Evolutionary conservation across 2,797 vertebrate species (phyloP).

Genomic region (Liparis tanakae): DNA sequence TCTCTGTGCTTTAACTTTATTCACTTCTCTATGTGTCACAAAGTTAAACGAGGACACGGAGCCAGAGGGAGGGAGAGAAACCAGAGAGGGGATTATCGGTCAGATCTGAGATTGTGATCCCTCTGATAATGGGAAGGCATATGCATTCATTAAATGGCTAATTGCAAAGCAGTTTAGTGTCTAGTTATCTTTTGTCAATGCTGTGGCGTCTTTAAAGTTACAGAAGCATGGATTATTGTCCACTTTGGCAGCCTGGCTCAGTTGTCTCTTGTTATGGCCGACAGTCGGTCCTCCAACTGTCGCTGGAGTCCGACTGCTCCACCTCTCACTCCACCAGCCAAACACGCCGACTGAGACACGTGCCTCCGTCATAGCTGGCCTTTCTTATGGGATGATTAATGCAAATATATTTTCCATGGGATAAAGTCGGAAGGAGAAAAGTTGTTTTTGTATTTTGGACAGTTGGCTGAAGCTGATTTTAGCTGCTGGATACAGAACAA

Average conservation of each 20-base stretch:
- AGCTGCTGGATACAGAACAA: constrained; percentile 31
- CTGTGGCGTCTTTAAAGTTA: not conserved
- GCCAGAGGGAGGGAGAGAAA: constrained; percentile 29
- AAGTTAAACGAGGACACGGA: constrained; percentile 40
- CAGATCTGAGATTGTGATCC: not conserved
- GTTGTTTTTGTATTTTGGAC: constrained; percentile 44
- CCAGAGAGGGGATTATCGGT: not conserved
- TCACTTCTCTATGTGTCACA: constrained; percentile 22
- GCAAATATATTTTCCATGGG: constrained; percentile 45
- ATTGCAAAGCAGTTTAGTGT: not conserved
- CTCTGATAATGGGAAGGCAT: not conserved
- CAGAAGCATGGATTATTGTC: constrained; percentile 23
- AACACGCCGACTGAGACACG: constrained; percentile 5
- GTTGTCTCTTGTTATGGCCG: constrained; percentile 23
- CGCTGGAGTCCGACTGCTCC: constrained; percentile 24
- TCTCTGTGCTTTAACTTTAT: constrained; percentile 18
- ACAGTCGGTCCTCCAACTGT: constrained; percentile 34
- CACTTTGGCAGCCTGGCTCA: constrained; percentile 21
- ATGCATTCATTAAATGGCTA: not conserved
- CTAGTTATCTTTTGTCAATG: not conserved
- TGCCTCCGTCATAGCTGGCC: constrained; percentile 12
- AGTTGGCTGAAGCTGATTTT: constrained; percentile 51
- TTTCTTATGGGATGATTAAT: constrained; percentile 47
- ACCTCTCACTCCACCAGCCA: not conserved
- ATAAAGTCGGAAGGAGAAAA: constrained; percentile 36